Conservation (phyloP, 2,797 vertebrate genomes). For the Mormyrus proboscirostris region DNA sequence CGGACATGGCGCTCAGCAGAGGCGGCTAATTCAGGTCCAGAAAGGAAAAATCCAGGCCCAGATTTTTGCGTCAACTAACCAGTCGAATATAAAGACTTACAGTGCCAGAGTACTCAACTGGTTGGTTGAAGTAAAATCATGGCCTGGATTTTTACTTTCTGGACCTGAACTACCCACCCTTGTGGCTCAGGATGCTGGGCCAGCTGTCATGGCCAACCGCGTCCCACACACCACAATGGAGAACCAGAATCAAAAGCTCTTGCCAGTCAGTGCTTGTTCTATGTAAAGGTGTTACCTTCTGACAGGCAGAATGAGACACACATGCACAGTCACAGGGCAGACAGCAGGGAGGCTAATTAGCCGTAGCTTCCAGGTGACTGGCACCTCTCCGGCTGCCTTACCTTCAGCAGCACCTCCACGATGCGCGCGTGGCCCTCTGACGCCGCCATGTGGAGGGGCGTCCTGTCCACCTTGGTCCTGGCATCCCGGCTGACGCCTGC, state of each 20-base stretch:
- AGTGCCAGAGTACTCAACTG: not conserved
- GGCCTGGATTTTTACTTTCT: not conserved
- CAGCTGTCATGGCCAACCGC: not conserved
- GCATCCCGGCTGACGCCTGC: conserved; percentile 81
- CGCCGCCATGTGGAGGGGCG: conserved; percentile 77
- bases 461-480: conserved; percentile 80
- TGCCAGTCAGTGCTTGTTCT: not conserved
- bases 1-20: not conserved
- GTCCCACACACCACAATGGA: not conserved
- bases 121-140: not conserved
- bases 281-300: not conserved
- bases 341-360: not conserved
- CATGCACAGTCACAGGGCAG: not conserved
- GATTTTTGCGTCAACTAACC: not conserved
- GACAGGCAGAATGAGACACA: not conserved
- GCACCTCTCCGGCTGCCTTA: conserved; percentile 31
- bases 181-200: not conserved
- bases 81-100: not conserved
- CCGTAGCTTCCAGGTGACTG: not conserved
- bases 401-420: conserved; percentile 80
- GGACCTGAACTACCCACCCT: not conserved
- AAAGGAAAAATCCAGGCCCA: not conserved
- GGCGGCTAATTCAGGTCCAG: not conserved
- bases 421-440: conserved; percentile 77
- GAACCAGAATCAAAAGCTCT: not conserved